phyloP scores from a whole-genome alignment of 2,113 vertebrate species.

The Crotalus viridis region DNA sequence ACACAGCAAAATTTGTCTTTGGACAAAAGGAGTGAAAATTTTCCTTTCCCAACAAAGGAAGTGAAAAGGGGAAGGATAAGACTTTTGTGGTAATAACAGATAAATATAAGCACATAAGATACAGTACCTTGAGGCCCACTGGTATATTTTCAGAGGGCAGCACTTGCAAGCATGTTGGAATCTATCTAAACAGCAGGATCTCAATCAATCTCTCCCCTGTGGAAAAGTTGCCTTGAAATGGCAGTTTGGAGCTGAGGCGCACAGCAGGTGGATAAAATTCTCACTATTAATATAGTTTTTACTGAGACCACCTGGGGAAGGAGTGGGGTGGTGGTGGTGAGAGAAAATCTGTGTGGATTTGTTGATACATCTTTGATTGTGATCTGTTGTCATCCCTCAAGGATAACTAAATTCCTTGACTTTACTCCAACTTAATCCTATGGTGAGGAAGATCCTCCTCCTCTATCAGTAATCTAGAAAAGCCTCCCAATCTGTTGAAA shows the following conservation, averaged over 20 bases:
- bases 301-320: not conserved
- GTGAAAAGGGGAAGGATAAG: not conserved
- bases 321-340: not conserved
- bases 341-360: not conserved
- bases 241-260: not conserved
- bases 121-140: not conserved
- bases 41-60: not conserved
- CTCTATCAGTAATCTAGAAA: not conserved
- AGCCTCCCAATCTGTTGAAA: not conserved
- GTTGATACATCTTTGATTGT: not conserved
- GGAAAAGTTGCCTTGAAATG: not conserved
- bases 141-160: not conserved
- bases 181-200: not conserved
- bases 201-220: not conserved
- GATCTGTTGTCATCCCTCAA: not conserved
- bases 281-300: not conserved
- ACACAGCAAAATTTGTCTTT: not conserved
- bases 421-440: not conserved
- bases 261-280: not conserved
- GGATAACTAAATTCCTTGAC: not conserved
- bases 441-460: not conserved
- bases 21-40: not conserved
- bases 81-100: not conserved
- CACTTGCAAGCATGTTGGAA: not conserved
- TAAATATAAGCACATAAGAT: not conserved